Conservation (phyloP, 1,140 invertebrate genomes). For the Sycophila sp. region DNA sequence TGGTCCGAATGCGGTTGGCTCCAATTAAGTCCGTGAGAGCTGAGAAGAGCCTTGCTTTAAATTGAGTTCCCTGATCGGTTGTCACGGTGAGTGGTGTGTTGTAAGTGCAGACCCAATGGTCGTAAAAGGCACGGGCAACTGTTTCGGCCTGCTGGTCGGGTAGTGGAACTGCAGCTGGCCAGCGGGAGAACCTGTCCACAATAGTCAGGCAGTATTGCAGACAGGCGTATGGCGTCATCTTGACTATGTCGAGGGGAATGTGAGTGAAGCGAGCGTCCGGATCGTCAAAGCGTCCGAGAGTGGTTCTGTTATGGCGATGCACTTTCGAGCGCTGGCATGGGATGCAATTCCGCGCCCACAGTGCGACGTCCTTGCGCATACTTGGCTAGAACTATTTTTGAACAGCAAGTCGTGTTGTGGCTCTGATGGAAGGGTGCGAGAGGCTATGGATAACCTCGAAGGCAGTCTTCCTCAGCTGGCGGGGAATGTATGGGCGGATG, state of each 20-base stretch:
- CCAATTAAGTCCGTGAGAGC: too few relatives aligned
- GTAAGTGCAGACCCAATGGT: conserved; percentile 51
- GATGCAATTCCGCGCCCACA: neutral
- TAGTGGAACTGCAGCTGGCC: conserved; percentile 61
- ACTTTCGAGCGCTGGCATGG: neutral
- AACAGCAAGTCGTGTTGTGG: conserved; percentile 9
- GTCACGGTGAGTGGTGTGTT: conserved; percentile 48
- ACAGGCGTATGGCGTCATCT: neutral
- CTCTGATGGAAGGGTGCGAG: conserved; percentile 6
- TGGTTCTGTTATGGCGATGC: neutral
- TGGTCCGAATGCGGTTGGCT: conserved; percentile 21
- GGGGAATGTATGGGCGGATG: neutral
- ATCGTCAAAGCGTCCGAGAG: too few relatives aligned
- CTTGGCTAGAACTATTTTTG: neutral
- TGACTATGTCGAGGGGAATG: too few relatives aligned
- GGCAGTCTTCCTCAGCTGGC: neutral
- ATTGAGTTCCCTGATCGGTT: conserved; percentile 52
- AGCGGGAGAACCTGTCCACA: conserved; percentile 63
- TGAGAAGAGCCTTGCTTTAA: conserved; percentile 47
- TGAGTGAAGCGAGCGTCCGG: too few relatives aligned
- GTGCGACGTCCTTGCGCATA: neutral
- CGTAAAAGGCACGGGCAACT: conserved; percentile 49
- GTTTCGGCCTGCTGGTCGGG: conserved; percentile 56
- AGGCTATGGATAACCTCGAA: conserved; percentile 11
- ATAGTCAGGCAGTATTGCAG: conserved; percentile 57